A percentile compares a stretch with the other conserved stretches of the same genome.
Conservation (phyloP, 2,113 vertebrate genomes). For the Pterophyllum scalare region DNA sequence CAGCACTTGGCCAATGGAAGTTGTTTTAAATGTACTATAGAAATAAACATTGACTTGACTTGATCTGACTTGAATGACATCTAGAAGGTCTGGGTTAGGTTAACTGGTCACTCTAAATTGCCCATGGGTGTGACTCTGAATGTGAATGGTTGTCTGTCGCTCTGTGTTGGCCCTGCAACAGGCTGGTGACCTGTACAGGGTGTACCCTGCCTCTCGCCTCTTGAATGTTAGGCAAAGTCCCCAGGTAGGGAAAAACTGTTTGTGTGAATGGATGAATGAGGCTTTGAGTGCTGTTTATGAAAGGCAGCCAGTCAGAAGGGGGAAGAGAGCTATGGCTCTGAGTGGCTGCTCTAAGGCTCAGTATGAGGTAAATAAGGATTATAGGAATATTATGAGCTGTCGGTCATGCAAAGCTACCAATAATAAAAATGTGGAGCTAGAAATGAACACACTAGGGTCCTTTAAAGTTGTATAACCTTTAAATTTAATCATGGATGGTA, state of each 20-base stretch:
- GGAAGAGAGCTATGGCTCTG: not conserved
- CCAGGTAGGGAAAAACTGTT: not conserved
- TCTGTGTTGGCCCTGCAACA: too few species aligned
- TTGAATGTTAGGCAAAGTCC: not conserved
- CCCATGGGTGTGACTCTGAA: too few species aligned
- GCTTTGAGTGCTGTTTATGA: not conserved
- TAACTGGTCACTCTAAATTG: too few species aligned
- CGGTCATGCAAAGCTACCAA: not conserved
- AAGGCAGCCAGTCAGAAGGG: not conserved
- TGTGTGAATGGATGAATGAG: not conserved
- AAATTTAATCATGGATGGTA: not conserved
- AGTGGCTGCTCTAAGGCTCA: not conserved
- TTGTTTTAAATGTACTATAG: too few species aligned
- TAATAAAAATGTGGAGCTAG: not conserved
- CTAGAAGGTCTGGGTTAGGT: too few species aligned
- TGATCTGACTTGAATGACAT: too few species aligned
- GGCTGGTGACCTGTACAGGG: too few species aligned
- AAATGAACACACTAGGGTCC: not conserved
- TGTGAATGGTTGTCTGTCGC: too few species aligned
- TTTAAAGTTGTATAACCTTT: not conserved
- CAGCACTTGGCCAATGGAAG: too few species aligned
- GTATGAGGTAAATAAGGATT: not conserved
- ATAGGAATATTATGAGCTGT: not conserved
- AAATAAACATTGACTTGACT: not conserved
- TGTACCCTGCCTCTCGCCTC: too few species aligned